Evolutionary conservation across 2,797 vertebrate species (phyloP).

Genomic region (Liasis olivaceus): DNA sequence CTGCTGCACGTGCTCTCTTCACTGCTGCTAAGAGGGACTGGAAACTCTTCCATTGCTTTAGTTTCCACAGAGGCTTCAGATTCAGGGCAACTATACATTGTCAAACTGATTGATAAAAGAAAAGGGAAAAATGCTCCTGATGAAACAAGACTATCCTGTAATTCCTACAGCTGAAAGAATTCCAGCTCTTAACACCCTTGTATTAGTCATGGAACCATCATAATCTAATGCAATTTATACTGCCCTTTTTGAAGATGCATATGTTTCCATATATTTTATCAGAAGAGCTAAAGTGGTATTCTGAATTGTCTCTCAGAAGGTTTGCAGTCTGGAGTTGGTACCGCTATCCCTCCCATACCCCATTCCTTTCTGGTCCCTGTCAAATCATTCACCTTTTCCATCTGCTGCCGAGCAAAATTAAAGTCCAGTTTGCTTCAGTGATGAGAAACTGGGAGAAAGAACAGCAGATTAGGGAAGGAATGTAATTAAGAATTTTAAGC

Average conservation of each 20-base stretch:
- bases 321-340: neutral
- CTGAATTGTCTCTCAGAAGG: neutral
- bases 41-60: constrained; percentile 79
- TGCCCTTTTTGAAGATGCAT: neutral
- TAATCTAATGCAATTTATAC: neutral
- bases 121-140: constrained; percentile 60
- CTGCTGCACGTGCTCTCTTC: constrained; percentile 96
- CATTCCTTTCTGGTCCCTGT: neutral
- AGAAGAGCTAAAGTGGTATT: neutral
- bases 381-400: neutral
- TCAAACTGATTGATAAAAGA: constrained; percentile 76
- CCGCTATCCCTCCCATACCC: neutral
- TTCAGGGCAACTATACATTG: constrained; percentile 73
- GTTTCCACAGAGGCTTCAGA: constrained; percentile 63
- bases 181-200: neutral
- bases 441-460: neutral
- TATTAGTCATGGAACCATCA: neutral
- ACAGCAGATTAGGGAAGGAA: neutral
- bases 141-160: neutral
- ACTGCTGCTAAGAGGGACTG: constrained; percentile 87
- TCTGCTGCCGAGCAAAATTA: neutral
- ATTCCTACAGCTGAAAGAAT: neutral
- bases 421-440: neutral
- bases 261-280: neutral
- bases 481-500: neutral